phyloP scores from a whole-genome alignment of 2,797 vertebrate genomes.

The Otolemur crassicaudatus region DNA sequence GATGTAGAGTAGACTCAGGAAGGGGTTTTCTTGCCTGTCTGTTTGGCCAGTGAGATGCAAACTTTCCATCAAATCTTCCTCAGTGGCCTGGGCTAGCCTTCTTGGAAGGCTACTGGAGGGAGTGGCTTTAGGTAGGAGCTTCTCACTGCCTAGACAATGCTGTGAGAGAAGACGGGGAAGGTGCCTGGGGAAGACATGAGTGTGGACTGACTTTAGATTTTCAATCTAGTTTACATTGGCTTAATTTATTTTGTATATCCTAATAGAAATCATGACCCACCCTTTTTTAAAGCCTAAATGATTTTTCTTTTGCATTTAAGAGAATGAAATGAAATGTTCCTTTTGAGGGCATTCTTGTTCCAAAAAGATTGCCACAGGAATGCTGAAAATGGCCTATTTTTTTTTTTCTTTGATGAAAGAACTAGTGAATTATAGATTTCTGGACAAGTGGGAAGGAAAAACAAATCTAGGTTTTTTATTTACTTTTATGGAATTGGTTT shows the following conservation, averaged over 20 bases:
- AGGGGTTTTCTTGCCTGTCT: not conserved
- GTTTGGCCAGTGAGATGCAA: not conserved
- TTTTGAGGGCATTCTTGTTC: not conserved
- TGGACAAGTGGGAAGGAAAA: slow-evolving; percentile 10
- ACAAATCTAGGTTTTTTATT: slow-evolving; percentile 22
- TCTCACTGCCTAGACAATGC: too few species aligned
- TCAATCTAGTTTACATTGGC: not conserved
- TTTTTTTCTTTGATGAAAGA: not conserved
- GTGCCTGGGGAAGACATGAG: not conserved
- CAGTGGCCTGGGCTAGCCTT: not conserved
- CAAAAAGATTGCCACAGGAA: not conserved
- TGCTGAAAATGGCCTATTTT: not conserved
- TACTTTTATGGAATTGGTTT: slow-evolving; percentile 23
- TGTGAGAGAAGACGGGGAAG: not conserved
- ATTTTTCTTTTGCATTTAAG: slow-evolving; percentile 28
- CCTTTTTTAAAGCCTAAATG: not conserved
- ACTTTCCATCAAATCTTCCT: not conserved
- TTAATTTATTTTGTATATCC: not conserved
- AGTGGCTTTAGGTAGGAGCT: not conserved
- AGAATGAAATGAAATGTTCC: not conserved
- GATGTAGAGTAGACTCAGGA: not conserved
- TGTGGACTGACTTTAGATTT: not conserved
- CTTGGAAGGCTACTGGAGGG: not conserved
- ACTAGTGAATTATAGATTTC: not conserved
- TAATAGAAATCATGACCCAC: not conserved